Evolutionary conservation across 2,888 invertebrate species (phyloP), one percentile per base, ranked within the genome.

Genomic region (Aphrophora alni): DNA sequence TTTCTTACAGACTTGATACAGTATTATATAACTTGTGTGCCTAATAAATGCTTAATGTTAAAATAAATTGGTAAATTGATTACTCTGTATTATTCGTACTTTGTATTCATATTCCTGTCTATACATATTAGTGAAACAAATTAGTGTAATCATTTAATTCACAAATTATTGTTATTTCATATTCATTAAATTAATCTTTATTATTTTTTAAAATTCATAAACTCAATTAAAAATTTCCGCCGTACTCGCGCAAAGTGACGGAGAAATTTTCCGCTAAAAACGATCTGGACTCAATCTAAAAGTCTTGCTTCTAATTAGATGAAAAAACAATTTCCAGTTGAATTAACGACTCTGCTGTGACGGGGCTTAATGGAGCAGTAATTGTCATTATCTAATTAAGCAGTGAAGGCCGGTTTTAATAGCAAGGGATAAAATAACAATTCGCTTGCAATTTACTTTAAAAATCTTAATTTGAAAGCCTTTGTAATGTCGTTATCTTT

Each of bases 271-370:
- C 59, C 21, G 59, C n/a, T n/a, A 21, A 21, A 59, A 59, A 59
- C 59, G 59, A 59, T 59, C 59, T 59, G 59, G 59, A 59, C 59
- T n/a, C 21, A 59, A 59, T 59, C 59, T 59, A 21, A 59, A 59
- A 59, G 59, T 59, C 59, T 59, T 59, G 59, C 59, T 59, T n/a
- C 59, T 59, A 59, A 59, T 59, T 59, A 21, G 21, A 59, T 59
- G 21, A 59, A 59, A 59, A 59, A 59, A 59, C 59, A 59, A 59
- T 59, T 59, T 59, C 59, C 59, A 59, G 21, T 59, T 21, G 21
- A 59, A 59, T 59, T 59, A 59, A 21, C 59, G 59, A 12, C 59
- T n/a, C 59, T 10, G 59, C 21, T 59, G 12, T 33, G 33, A 33
- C 3, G 33, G 21, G 21, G 4, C 3, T 4, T 1, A 59, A 21